A percentile compares a stretch with the other conserved stretches of the same genome.
Conservation (phyloP, 2,888 invertebrate species). For the Diplolepis rosae region DNA sequence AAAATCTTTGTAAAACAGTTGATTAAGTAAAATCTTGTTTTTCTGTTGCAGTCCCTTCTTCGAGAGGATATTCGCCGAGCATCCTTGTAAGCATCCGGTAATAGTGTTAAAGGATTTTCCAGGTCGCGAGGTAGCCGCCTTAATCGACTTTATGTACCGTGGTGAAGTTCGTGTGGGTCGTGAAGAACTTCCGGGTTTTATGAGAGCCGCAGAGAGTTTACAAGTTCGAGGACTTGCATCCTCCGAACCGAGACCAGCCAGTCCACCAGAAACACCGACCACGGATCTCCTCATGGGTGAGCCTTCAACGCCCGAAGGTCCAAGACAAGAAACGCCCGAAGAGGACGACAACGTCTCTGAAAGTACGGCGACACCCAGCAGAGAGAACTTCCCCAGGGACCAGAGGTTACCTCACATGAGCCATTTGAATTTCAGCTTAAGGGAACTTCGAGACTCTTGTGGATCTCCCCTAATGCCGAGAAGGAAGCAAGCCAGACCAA, state of each 20-base stretch:
- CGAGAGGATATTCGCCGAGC: conserved; percentile 90
- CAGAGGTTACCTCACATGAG: conserved; percentile 74
- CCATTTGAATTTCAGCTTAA: conserved; percentile 59
- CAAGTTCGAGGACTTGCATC: conserved; percentile 87
- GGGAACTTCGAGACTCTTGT: conserved; percentile 76
- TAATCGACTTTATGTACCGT: conserved; percentile 95
- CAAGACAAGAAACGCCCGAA: conserved; percentile 60
- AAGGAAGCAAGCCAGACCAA: conserved; percentile 89
- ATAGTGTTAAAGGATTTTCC: conserved; percentile 93
- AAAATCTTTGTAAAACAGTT: not conserved
- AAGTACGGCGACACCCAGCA: conserved; percentile 71
- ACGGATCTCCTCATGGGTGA: conserved; percentile 72
- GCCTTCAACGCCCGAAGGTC: conserved; percentile 76
- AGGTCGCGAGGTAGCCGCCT: conserved; percentile 91
- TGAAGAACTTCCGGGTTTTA: conserved; percentile 87
- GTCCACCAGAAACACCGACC: conserved; percentile 74
- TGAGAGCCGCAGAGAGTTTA: conserved; percentile 90
- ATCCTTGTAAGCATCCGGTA: conserved; percentile 94
- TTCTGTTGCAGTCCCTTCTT: conserved; percentile 86
- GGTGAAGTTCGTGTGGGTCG: conserved; percentile 93
- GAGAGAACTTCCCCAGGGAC: conserved; percentile 56
- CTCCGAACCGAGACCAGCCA: conserved; percentile 75
- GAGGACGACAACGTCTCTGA: conserved; percentile 63
- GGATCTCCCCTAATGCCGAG: conserved; percentile 86
- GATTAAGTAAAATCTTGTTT: not conserved